These are phyloP conservation scores for Drosophila suzukii DNA, from an alignment of 1,140 invertebrate species.

Conservation along the genomic window DNA sequence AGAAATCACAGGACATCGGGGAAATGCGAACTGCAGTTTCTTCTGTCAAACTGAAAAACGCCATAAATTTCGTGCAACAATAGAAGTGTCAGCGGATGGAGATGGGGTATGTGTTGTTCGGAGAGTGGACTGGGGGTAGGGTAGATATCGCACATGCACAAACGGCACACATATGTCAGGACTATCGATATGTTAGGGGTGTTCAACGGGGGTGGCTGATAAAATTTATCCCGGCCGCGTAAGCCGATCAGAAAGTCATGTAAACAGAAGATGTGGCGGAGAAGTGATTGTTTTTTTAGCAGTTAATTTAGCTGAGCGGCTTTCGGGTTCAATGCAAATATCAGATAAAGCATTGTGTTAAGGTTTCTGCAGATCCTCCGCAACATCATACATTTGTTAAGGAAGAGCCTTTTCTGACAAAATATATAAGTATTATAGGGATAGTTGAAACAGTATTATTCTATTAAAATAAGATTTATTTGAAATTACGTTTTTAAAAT, in stretches of 20 bases:
- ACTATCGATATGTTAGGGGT: conserved; percentile 46
- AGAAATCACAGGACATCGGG: conserved; percentile 34
- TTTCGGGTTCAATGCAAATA: conserved; percentile 63
- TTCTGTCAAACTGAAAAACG: conserved; percentile 79
- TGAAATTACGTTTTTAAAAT: no score
- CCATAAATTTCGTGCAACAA: conserved; percentile 73
- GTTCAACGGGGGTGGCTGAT: conserved; percentile 36
- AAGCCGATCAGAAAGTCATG: conserved; percentile 75
- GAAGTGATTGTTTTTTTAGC: conserved; percentile 47
- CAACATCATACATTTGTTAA: no score
- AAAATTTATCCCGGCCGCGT: conserved; percentile 13
- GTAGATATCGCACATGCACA: conserved; percentile 68
- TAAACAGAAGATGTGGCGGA: conserved; percentile 51
- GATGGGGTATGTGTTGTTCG: conserved; percentile 35
- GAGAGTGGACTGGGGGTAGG: conserved; percentile 23
- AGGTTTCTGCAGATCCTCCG: not conserved
- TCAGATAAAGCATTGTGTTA: not conserved
- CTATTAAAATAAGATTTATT: no score
- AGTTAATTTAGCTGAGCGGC: conserved; percentile 70
- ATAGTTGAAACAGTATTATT: no score
- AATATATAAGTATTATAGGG: no score
- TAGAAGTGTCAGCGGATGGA: conserved; percentile 39
- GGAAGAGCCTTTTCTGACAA: no score
- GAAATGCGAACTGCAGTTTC: conserved; percentile 25
- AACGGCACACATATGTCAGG: conserved; percentile 73